Base-by-base conservation (phyloP, 2,113 vertebrate genomes). In the Archilochus colubris region DNA sequence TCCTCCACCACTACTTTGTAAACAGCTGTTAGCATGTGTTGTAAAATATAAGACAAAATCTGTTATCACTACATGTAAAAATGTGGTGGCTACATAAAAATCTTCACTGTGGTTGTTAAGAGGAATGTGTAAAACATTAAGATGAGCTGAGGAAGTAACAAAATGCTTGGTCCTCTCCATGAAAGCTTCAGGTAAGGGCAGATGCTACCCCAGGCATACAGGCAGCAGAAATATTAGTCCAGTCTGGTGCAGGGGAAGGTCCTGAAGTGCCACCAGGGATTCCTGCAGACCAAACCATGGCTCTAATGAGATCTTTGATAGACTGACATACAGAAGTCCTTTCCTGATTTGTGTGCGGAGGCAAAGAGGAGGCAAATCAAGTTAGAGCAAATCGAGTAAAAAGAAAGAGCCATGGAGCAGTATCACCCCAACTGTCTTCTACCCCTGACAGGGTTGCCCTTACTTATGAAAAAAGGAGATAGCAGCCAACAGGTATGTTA, bases 21-120 rank as follows among this genome's bases (percentile, higher is more conserved):
- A 96, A 95, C 95, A 96, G 90, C 94, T 96, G 94, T 89, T 94
- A 86, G 73, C 80, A 58, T 36, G 74, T 88, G 75, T 44, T 78
- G 68, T 38, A 88, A 86, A 96, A 75, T 46, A 91, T 7, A 84
- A 91, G 91, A 81, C 70, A 95, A 82, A 95, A 75, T 75, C 73
- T 91, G 90, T 94, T 93, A 93, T 51, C 90, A 80, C 76, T 78
- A 31, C 8, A 9, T 38, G 40, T 78, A 75, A 92, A 93, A 91
- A 48, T 0, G 0, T 64, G n/a, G 57, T n/a, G 81, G 68, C 44
- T 86, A 25, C 4, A 0, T 61, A 84, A 75, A 88, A 94, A 82
- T 72, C 80, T 88, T 81, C 85, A 54, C 50, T 33, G 82, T 17
- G 33, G 12, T 66, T 72, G 28, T 63, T 57, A 74, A 94, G 51